These are phyloP conservation scores for Octopus sinensis DNA, from an alignment of 1,140 invertebrate genomes.

Conservation along the genomic window DNA sequence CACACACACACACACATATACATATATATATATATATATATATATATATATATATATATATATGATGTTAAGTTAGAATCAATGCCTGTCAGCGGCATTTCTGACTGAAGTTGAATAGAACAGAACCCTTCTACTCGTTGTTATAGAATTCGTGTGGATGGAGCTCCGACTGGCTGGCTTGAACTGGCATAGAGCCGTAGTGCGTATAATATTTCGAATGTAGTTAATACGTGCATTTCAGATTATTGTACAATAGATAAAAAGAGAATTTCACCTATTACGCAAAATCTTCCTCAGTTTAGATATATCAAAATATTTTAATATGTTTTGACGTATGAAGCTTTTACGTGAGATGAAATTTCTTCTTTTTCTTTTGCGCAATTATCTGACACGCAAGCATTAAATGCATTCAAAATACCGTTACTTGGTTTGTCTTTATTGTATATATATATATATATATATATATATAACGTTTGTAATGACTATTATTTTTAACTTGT, in stretches of 20 bases:
- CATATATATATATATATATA: not conserved
- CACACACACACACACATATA: not conserved
- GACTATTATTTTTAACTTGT: too few relatives aligned
- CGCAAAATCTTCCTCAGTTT: not conserved
- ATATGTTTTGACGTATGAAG: too few relatives aligned
- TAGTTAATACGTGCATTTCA: not conserved
- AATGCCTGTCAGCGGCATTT: too few relatives aligned
- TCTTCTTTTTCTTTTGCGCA: not conserved
- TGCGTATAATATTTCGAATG: not conserved
- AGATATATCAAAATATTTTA: not conserved
- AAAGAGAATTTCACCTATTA: not conserved
- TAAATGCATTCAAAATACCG: not conserved
- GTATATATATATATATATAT: not conserved
- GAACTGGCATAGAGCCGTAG: not conserved
- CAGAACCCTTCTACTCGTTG: too few relatives aligned
- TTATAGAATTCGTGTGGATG: too few relatives aligned
- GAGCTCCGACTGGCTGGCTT: too few relatives aligned
- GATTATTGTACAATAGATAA: not conserved
- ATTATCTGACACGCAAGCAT: not conserved
- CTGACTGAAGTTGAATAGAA: too few relatives aligned
- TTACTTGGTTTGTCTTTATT: not conserved
- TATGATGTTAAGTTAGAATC: not conserved
- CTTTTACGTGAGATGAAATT: too few relatives aligned
- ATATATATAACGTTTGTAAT: not conserved
- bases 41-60: conserved; percentile 1